Evolutionary conservation across 64 coral and sea anemone genomes (phyloP).

Genomic region (Dendronephthya gigantea): DNA sequence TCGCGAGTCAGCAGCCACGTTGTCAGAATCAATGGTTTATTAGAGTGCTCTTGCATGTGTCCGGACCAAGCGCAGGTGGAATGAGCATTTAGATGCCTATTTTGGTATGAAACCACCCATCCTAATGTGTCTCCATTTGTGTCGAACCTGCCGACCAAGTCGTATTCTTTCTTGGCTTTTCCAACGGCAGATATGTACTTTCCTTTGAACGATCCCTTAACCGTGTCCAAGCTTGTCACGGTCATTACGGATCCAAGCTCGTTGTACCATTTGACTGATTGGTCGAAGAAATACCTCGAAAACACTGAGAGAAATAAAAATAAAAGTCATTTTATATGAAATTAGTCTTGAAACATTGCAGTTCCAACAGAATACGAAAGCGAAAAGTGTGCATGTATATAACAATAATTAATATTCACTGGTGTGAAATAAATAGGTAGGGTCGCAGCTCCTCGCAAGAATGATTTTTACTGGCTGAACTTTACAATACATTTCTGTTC

Average conservation of each 20-base stretch:
- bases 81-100: not conserved
- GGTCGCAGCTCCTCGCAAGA: no score
- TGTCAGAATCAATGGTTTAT: not conserved
- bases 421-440: no score
- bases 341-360: no score
- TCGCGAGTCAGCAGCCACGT: not conserved
- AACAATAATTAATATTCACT: no score
- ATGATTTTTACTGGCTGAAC: no score
- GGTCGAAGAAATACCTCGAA: no score
- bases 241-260: not conserved
- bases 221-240: not conserved
- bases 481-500: no score
- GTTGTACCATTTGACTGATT: not conserved
- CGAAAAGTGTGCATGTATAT: no score
- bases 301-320: no score
- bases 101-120: not conserved
- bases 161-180: not conserved
- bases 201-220: not conserved
- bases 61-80: not conserved
- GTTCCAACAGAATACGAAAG: no score
- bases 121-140: not conserved
- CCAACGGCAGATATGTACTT: not conserved
- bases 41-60: not conserved
- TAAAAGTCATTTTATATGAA: no score
- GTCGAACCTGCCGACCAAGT: not conserved